Evolutionary conservation across 2,888 invertebrate species (phyloP).

Genomic region (Idaea aversata): DNA sequence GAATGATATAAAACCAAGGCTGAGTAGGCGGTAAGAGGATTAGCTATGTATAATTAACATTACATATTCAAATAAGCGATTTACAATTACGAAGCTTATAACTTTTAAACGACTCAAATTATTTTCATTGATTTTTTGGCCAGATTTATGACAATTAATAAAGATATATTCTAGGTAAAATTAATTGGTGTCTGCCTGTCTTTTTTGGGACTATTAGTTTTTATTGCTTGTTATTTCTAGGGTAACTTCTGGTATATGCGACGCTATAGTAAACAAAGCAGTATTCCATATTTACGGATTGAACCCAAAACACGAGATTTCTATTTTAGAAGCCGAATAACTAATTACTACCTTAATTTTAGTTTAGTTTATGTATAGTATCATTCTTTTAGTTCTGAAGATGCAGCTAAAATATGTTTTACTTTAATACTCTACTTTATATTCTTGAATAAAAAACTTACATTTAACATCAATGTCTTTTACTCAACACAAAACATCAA

Average conservation of each 20-base stretch:
- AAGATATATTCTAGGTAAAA: no score
- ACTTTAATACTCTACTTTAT: background rate
- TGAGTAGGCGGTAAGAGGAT: slow-evolving; percentile 57
- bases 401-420: background rate
- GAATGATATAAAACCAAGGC: slow-evolving; percentile 40
- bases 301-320: slow-evolving; percentile 49
- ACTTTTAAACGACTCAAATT: no score
- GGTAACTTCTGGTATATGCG: slow-evolving; percentile 72
- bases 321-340: slow-evolving; percentile 60
- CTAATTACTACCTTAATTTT: background rate
- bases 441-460: background rate
- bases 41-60: background rate
- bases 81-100: no score
- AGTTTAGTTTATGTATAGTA: background rate
- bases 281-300: slow-evolving; percentile 62
- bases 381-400: background rate
- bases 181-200: no score
- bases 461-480: background rate
- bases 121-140: no score
- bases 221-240: slow-evolving; percentile 40
- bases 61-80: no score
- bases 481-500: background rate
- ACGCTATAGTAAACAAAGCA: slow-evolving; percentile 73
- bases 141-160: no score
- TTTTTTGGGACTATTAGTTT: no score